phyloP scores from a whole-genome alignment of 2,888 invertebrate genomes.

The Smittia sp. region DNA sequence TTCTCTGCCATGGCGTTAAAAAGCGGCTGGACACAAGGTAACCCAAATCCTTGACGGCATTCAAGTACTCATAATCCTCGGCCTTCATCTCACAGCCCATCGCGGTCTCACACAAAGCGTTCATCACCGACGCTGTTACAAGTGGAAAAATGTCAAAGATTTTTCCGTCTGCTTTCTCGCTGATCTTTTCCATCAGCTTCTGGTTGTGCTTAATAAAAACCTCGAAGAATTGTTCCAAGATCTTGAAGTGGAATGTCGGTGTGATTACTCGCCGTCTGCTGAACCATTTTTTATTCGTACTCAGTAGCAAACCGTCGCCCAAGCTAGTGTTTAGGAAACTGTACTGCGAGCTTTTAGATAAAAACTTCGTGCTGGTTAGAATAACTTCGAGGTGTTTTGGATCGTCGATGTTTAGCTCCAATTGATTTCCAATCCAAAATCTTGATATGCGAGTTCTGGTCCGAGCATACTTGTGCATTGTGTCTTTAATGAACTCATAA shows the following conservation, averaged over 20 bases:
- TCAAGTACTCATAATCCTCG: slow-evolving; percentile 67
- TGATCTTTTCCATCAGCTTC: slow-evolving; percentile 59
- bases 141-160: slow-evolving; percentile 61
- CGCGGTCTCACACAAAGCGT: slow-evolving; percentile 67
- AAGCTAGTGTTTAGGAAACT: slow-evolving; percentile 48
- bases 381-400: slow-evolving; percentile 55
- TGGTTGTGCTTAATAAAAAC: slow-evolving; percentile 65
- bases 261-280: slow-evolving; percentile 68
- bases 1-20: slow-evolving; percentile 44
- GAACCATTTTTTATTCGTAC: slow-evolving; percentile 59
- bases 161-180: slow-evolving; percentile 50
- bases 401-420: slow-evolving; percentile 54
- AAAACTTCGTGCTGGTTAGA: slow-evolving; percentile 47
- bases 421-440: slow-evolving; percentile 54
- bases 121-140: slow-evolving; percentile 58
- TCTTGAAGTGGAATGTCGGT: slow-evolving; percentile 76
- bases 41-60: slow-evolving; percentile 56
- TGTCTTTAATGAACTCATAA: neutral
- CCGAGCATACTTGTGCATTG: neutral
- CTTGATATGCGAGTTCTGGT: slow-evolving; percentile 45
- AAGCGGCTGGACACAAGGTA: slow-evolving; percentile 2
- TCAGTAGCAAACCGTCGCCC: slow-evolving; percentile 49
- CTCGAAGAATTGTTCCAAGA: slow-evolving; percentile 68
- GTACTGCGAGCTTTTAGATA: slow-evolving; percentile 48
- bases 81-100: slow-evolving; percentile 77